Base-by-base conservation (phyloP, 2,888 invertebrate species). In the Nipponacmea schrenckii region DNA sequence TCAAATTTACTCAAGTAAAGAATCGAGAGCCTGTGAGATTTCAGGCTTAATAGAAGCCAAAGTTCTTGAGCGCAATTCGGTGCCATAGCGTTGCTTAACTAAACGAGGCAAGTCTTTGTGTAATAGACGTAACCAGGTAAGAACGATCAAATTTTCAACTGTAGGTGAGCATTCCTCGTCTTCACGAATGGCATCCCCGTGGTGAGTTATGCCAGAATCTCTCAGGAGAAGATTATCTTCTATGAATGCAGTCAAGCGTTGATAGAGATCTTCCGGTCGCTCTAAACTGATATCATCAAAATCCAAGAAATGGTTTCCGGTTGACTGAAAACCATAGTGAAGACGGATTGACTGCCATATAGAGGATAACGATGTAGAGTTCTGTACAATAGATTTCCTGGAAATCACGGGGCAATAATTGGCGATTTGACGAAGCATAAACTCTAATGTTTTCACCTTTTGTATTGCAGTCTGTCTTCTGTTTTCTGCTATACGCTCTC, bases 1-100 rank as follows among this genome's bases (percentile, higher is more conserved):
- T 10, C 64, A 70, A 3, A 77, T 56, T 70, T 79, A 78, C 24
- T 79, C 78, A 14, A 79, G 68, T n/a, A 80, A 56, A 15, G 73
- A 75, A 20, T 69, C 64, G 12, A 79, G 64, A 17, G 79, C 75
- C 20, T 67, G 69, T 1, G 76, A 79, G 8, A 80, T 80, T 64
- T 80, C 77, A 0, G 77, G 76, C 68, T 78, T 80, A 7, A 79
- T 70, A 12, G 77, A 77, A 17, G 77, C 77, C 1, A 79, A 62
- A n/a, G 79, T 79, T 8, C 68, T 65, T 2, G 72, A 69, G 1
- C 78, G 62, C 12, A 78, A 56, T 44, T 81, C 77, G 10, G 79
- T 76, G 0, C 75, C 77, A 63, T 76, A 78, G 1, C 76, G n/a
- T 69, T 81, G 80, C 67, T 80, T 80, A 0, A 78, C 76, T 1